These are phyloP conservation scores for Drosophila auraria DNA, from an alignment of 1,140 invertebrate species.

Conservation along the genomic window DNA sequence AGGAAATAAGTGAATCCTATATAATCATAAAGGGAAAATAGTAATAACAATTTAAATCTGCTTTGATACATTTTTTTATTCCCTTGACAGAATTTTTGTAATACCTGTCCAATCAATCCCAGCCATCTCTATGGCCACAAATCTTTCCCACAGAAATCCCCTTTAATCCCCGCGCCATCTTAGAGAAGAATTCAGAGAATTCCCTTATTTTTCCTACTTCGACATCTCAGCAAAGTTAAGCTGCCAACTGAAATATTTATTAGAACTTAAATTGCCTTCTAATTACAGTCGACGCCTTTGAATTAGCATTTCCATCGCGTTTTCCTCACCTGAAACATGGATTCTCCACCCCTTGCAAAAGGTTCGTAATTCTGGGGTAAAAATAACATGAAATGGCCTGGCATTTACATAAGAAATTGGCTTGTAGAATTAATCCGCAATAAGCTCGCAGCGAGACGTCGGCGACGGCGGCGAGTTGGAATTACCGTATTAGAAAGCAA, in stretches of 20 bases:
- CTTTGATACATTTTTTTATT: background rate
- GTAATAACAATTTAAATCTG: background rate
- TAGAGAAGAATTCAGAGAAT: background rate
- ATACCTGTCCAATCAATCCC: constrained; percentile 6
- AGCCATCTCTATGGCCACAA: constrained; percentile 36
- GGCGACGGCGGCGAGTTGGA: constrained; percentile 58
- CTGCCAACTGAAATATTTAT: constrained; percentile 70
- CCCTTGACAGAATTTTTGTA: background rate
- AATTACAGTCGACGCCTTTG: constrained; percentile 68
- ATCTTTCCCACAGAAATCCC: constrained; percentile 11
- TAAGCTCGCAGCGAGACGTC: constrained; percentile 71
- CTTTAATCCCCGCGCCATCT: background rate
- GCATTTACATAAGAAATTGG: constrained; percentile 85
- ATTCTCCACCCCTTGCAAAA: background rate
- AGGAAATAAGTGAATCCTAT: background rate
- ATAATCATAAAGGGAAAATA: too few relatives aligned
- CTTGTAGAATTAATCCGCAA: constrained; percentile 85
- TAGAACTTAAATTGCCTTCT: constrained; percentile 77
- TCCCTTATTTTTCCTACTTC: constrained; percentile 7
- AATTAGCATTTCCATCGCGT: constrained; percentile 67
- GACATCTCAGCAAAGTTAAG: constrained; percentile 36
- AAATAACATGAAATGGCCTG: constrained; percentile 67
- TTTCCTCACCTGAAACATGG: constrained; percentile 46
- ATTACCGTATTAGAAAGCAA: constrained; percentile 85
- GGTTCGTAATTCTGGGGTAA: constrained; percentile 32